Base-by-base conservation (phyloP, 2,797 vertebrate species). In the Gobio occitaniae region DNA sequence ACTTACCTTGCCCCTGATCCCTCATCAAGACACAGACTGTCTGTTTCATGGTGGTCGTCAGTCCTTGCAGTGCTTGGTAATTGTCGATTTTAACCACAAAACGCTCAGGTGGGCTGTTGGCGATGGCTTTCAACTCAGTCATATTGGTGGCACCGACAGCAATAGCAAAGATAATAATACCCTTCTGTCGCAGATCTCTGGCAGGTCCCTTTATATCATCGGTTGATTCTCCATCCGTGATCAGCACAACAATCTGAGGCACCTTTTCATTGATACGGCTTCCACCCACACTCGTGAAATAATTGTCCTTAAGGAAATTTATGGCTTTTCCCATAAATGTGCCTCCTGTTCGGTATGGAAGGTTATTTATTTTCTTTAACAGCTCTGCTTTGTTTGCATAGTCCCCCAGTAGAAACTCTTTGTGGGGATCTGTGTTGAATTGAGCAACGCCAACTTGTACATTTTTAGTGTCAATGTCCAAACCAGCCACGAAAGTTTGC, bases 401-500 rank as follows among this genome's bases (percentile, higher is more conserved):
- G 0, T 95, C 90, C 17, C 94, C 95, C 86, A 97, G 87, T 25
- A 93, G 90, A 89, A 97, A 96, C 89, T 95, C 95, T 52, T 89
- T 48, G 54, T 92, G 77, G 2, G 92, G 83, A 0, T 94, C 63
- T 1, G 93, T 82, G 16, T 91, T 96, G 90, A 95, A 97, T 82
- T 96, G 96, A 12, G 90, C 94, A 29, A 98, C 66, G 2, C 95
- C 96, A 16, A 97, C 87, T 7, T 89, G 92, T n/a, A 97, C 91
- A 5, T 89, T 95, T 83, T 95, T 88, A 0, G 88, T 80, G 1
- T 94, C 93, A 5, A 97, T 90, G 48, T 96, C 92, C 9, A 97
- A 93, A 56, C 93, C 93, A 3, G 59, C 84, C 78, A 95, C 77
- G 0, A 97, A 86, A 0, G 32, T 92, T 15, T 72, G 85, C 17